phyloP scores from a whole-genome alignment of 2,888 invertebrate genomes.

The Horisme vitalbata region DNA sequence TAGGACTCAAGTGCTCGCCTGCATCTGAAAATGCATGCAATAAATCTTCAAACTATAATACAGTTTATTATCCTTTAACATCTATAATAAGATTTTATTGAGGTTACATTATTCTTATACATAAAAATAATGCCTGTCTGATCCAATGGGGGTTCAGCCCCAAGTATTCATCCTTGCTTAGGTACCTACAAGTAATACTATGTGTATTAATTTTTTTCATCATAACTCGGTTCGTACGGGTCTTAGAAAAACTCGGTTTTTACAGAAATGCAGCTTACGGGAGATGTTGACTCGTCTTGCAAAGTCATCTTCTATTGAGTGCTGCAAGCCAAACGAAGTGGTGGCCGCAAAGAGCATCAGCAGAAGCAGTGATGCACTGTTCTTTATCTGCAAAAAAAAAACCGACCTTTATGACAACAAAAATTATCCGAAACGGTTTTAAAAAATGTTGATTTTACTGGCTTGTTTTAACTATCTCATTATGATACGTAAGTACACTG shows the following conservation, averaged over 20 bases:
- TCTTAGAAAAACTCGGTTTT: too few species aligned
- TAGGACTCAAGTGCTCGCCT: conserved; percentile 44
- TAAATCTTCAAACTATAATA: too few species aligned
- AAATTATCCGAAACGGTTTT: too few species aligned
- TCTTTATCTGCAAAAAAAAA: conserved; percentile 24
- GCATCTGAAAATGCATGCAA: conserved; percentile 54
- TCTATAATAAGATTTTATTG: neutral
- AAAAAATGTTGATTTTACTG: conserved; percentile 5
- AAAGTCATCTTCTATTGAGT: conserved; percentile 10
- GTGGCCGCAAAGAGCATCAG: conserved; percentile 13
- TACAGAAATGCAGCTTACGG: conserved; percentile 20
- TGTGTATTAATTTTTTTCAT: too few species aligned
- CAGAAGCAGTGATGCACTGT: conserved; percentile 28
- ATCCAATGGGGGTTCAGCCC: too few species aligned
- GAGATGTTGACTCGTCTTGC: conserved; percentile 18
- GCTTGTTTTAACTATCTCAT: conserved; percentile 13
- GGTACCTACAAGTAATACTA: too few species aligned
- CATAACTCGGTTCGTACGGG: too few species aligned
- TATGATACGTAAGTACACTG: conserved; percentile 11
- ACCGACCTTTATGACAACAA: neutral
- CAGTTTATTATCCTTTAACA: neutral
- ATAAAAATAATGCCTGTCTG: too few species aligned
- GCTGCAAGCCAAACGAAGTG: conserved; percentile 11
- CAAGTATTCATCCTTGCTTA: too few species aligned
- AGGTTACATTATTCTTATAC: neutral